Evolutionary conservation across 2,797 vertebrate genomes (phyloP).

Genomic region (Botia almorhae): DNA sequence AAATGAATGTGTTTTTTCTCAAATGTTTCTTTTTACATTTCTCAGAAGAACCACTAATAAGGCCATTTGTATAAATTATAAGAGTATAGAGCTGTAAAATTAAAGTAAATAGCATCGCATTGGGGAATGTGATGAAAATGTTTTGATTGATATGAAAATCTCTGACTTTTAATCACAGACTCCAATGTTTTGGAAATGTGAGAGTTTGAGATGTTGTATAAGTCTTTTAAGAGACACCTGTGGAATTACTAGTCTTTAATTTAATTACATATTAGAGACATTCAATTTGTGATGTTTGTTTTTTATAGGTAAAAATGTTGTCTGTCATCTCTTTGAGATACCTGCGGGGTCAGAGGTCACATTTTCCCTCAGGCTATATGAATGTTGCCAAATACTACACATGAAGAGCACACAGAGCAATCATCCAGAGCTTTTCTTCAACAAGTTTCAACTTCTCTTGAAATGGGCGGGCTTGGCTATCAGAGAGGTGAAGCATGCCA

Average conservation of each 20-base stretch:
- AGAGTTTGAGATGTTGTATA: background rate
- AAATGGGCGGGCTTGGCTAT: constrained; percentile 62
- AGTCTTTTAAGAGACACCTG: background rate
- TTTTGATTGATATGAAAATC: too few species aligned
- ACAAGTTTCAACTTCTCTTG: constrained; percentile 78
- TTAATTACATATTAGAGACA: background rate
- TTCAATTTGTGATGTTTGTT: background rate
- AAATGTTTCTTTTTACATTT: too few species aligned
- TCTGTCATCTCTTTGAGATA: constrained; percentile 52
- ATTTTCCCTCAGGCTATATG: constrained; percentile 47
- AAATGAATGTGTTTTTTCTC: too few species aligned
- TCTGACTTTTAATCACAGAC: too few species aligned
- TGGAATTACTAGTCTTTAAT: background rate
- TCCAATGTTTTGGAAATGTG: background rate
- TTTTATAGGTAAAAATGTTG: constrained; percentile 23
- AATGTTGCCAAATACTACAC: constrained; percentile 55
- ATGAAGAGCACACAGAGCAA: constrained; percentile 55
- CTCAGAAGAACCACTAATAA: too few species aligned
- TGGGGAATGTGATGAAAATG: too few species aligned
- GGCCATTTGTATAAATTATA: too few species aligned
- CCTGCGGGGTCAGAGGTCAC: constrained; percentile 54
- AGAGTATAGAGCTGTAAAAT: too few species aligned
- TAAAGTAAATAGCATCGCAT: too few species aligned
- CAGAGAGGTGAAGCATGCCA: constrained; percentile 68
- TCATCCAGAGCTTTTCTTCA: constrained; percentile 66